Base-by-base conservation (phyloP, 2,888 invertebrate species). In the Mythimna albipuncta region DNA sequence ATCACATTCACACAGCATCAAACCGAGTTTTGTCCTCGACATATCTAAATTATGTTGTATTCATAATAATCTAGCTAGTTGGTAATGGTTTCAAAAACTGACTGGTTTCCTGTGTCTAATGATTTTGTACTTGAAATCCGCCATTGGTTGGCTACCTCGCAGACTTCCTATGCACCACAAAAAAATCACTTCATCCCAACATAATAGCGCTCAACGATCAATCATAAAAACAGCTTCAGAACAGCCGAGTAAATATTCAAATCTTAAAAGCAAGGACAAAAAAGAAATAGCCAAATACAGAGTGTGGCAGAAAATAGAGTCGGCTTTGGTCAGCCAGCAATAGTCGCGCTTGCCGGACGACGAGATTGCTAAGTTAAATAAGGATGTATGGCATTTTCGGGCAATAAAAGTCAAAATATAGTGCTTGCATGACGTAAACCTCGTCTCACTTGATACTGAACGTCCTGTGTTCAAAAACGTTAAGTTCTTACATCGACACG, bases 391-490 rank as follows among this genome's bases (percentile, higher is more conserved):
- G 44, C 81, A 71, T 70, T 72, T 69, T 65, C 50, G 62, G 61
- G 61, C 72, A 63, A 75, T 78, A 64, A 80, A 87, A 87, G 85
- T 83, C 82, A 82, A 77, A 80, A 81, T 87, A 83, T 82, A 83
- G 81, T 66, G 70, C 70, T 68, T 50, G 75, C 85, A 86, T 95
- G 95, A 95, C 94, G 95, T 94, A 93, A 94, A 88, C 84, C 87
- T 70, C 78, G 83, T 81, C 89, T 87, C 79, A 87, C 83, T 88
- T 89, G 88, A 90, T 90, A 90, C 89, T 89, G 89, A 89, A 87
- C 93, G 92, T 92, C 92, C 94, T 91, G 92, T 90, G 90, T 92
- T 91, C 89, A 87, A 85, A 90, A 92, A 91, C 91, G 92, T 92
- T 93, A 93, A 93, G 93, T 93, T 93, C 88, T 92, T 92, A 91